These are phyloP conservation scores for Trachemys scripta DNA, from an alignment of 2,113 vertebrate species.

Conservation along the genomic window DNA sequence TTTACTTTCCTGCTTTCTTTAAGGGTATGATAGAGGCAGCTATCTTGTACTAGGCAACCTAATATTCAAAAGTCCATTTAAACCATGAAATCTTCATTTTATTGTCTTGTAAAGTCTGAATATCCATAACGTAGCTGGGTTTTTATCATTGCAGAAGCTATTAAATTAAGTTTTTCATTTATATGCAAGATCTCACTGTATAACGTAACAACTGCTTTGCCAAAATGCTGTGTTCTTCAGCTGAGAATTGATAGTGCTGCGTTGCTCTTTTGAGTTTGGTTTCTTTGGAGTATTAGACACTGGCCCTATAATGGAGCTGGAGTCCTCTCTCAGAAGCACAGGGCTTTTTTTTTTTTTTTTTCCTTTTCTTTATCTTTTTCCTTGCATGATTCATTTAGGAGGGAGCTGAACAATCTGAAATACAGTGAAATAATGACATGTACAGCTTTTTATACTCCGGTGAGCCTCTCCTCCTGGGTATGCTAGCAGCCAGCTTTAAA, in stretches of 20 bases:
- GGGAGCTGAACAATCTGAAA: slow-evolving; percentile 75
- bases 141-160: slow-evolving; percentile 60
- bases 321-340: slow-evolving; percentile 73
- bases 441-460: slow-evolving; percentile 85
- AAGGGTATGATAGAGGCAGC: slow-evolving; percentile 60
- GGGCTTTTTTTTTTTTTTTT: slow-evolving; percentile 67
- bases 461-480: slow-evolving; percentile 81
- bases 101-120: slow-evolving; percentile 15
- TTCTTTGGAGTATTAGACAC: slow-evolving; percentile 55
- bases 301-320: slow-evolving; percentile 55
- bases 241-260: slow-evolving; percentile 35
- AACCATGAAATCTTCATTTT: slow-evolving; percentile 43
- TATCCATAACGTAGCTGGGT: slow-evolving; percentile 53
- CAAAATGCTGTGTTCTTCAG: slow-evolving; percentile 27
- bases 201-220: slow-evolving; percentile 53
- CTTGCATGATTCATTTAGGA: slow-evolving; percentile 70
- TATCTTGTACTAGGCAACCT: slow-evolving; percentile 19
- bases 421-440: slow-evolving; percentile 75
- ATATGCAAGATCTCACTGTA: slow-evolving; percentile 64
- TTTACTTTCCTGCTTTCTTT: slow-evolving; percentile 50
- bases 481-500: slow-evolving; percentile 82
- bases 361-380: slow-evolving; percentile 57
- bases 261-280: not conserved
- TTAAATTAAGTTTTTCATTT: slow-evolving; percentile 22
- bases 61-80: slow-evolving; percentile 27